Conservation (phyloP, 2,888 invertebrate genomes). For the Agriopis leucophaearia region DNA sequence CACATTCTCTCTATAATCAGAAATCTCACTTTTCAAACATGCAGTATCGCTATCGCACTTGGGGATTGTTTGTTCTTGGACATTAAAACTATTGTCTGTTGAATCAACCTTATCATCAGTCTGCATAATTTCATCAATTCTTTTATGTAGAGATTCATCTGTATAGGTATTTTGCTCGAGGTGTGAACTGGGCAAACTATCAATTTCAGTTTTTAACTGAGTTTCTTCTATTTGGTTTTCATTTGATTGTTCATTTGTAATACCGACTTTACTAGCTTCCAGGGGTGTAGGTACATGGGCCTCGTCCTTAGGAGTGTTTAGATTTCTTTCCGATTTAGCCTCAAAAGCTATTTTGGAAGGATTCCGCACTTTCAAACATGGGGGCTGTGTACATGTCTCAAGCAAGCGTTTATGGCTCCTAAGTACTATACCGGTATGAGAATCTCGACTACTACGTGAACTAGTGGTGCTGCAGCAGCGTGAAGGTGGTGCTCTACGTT, state of each 20-base stretch:
- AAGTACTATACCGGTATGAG: constrained; percentile 86
- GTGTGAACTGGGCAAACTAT: constrained; percentile 58
- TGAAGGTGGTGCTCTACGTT: constrained; percentile 67
- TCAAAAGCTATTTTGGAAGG: constrained; percentile 64
- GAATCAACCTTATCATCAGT: constrained; percentile 56
- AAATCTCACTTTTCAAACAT: constrained; percentile 78
- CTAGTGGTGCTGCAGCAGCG: constrained; percentile 82
- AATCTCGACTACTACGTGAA: constrained; percentile 80
- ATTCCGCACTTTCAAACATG: constrained; percentile 67
- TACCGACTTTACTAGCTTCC: constrained; percentile 60
- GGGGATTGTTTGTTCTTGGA: constrained; percentile 66
- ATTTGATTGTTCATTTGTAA: constrained; percentile 62
- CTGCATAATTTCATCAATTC: constrained; percentile 56
- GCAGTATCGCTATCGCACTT: constrained; percentile 70
- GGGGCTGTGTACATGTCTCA: constrained; percentile 65
- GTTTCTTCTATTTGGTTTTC: constrained; percentile 56
- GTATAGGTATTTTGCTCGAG: constrained; percentile 64
- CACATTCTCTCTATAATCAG: constrained; percentile 84
- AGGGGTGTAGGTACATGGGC: constrained; percentile 61
- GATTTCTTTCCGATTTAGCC: constrained; percentile 65
- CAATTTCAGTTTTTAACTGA: constrained; percentile 53
- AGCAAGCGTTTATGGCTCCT: constrained; percentile 87
- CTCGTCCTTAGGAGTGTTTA: constrained; percentile 68
- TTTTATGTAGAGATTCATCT: constrained; percentile 75
- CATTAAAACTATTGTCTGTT: constrained; percentile 57